These are phyloP conservation scores for Trochalopteron elliotii DNA, from an alignment of 2,113 vertebrate species.

Conservation along the genomic window DNA sequence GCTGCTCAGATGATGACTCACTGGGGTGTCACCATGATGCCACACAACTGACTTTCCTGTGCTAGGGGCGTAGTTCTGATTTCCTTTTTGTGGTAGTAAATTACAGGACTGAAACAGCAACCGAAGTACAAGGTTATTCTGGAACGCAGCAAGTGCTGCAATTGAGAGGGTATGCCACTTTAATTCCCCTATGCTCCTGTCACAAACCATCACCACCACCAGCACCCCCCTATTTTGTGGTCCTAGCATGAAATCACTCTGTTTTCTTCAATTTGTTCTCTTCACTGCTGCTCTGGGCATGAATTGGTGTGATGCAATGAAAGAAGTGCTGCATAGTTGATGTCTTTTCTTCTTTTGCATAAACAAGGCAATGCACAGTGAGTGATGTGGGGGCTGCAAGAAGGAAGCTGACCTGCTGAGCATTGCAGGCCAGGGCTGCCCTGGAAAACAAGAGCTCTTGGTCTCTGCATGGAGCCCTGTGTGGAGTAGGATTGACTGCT, in stretches of 20 bases:
- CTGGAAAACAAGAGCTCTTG: rapidly evolving
- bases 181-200: background rate
- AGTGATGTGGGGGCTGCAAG: background rate
- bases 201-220: background rate
- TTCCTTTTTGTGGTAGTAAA: background rate
- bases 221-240: background rate
- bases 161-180: background rate
- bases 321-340: background rate
- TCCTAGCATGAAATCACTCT: background rate
- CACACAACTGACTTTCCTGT: background rate
- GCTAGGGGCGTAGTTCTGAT: background rate
- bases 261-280: background rate
- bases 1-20: background rate
- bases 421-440: background rate
- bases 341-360: background rate
- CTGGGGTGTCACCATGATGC: background rate
- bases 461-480: background rate
- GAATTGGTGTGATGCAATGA: background rate
- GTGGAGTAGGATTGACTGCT: rapidly evolving
- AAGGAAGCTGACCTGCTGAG: background rate
- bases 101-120: background rate
- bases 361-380: rapidly evolving
- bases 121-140: rapidly evolving
- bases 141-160: background rate
- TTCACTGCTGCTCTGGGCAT: background rate